Conservation (phyloP, 2,797 vertebrate species). For the Synaphobranchus kaupii region DNA sequence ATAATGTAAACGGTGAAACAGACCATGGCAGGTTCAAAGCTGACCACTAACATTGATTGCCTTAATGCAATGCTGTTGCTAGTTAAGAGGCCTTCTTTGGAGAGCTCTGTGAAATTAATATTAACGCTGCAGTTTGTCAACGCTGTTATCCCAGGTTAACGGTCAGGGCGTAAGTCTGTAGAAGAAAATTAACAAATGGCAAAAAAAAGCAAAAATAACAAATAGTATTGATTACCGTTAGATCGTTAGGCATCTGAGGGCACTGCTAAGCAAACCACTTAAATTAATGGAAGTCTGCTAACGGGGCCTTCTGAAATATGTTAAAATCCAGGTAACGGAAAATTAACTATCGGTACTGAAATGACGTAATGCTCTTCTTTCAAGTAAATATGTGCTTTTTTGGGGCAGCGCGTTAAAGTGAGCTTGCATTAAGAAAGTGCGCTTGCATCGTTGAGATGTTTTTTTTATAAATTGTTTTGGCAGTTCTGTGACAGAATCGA, state of each 20-base stretch:
- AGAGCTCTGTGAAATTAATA: background rate
- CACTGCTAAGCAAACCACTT: background rate
- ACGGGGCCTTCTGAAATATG: background rate
- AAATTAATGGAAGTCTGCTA: background rate
- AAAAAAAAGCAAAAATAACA: background rate
- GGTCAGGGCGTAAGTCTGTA: background rate
- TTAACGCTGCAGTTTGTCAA: background rate
- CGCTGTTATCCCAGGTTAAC: background rate
- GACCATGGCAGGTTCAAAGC: background rate
- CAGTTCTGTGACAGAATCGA: background rate
- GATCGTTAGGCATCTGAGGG: background rate
- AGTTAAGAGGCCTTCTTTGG: background rate
- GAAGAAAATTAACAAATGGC: too few relatives aligned
- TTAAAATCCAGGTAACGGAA: background rate
- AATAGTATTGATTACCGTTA: background rate
- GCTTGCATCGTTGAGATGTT: too few relatives aligned
- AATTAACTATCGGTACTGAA: background rate
- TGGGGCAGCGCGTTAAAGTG: background rate
- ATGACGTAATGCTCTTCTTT: background rate
- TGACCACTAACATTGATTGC: background rate
- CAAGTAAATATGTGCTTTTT: background rate
- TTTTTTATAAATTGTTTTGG: too few relatives aligned
- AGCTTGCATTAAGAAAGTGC: background rate
- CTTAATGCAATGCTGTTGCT: background rate
- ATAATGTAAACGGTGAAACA: conserved; percentile 8